Evolutionary conservation across 2,888 invertebrate species (phyloP), one percentile per base, ranked within the genome.

Genomic region (Parnassius glacialis): DNA sequence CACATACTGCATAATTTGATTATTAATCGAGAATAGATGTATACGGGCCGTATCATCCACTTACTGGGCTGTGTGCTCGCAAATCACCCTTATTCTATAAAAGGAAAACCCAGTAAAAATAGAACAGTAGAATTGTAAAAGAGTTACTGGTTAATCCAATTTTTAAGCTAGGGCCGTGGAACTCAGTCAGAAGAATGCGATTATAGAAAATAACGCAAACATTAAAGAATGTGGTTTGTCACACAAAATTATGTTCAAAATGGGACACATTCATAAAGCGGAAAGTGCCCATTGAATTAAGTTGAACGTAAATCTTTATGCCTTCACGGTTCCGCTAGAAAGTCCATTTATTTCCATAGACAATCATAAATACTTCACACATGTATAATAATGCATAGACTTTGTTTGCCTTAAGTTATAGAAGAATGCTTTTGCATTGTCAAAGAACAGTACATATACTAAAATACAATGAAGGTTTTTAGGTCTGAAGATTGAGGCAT

Each of bases 211-310:
- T 42, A 50, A 47, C 25, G 20, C 58, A 58, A 55, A 60, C 54
- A 44, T 55, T 34, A 55, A 50, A 41, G 9, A 50, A 48, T 45
- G 10, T n/a, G 53, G 42, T 48, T 59, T 47, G 53, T 13, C 2
- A 43, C 51, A 52, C 52, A 34, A 52, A 52, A 45, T 11, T 42
- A 43, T n/a, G n/a, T 50, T 20, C 47, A 48, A 50, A 47, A 59
- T 48, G 54, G 50, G 34, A n/a, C 34, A 7, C 44, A 13, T 50
- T 20, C 44, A 55, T 55, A 45, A 56, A 60, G 51, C 50, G 51
- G 55, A 59, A 54, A 50, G 60, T 44, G 34, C 25, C 52, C 43
- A 55, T 55, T 60, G 60, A 60, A 60, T 50, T 25, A 42, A 48
- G 48, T 25, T 45, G 11, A 59, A 10, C 48, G 11, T 48, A 57